These are phyloP conservation scores for Rhopalosiphum nymphaeae DNA, from an alignment of 2,888 invertebrate species.

Conservation along the genomic window DNA sequence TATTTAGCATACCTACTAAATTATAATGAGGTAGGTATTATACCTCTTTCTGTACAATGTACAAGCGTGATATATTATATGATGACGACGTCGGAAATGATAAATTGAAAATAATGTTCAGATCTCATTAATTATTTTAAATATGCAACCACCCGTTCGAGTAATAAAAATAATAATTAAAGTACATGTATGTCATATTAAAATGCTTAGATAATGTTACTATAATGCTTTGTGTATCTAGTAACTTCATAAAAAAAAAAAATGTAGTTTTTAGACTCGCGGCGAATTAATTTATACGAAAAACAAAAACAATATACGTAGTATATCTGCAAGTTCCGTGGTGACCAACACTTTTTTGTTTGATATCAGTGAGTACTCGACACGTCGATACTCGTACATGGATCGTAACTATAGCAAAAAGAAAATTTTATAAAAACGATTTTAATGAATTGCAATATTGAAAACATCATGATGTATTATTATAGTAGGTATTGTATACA, in stretches of 20 bases:
- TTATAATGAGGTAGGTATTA: background rate
- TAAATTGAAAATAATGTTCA: background rate
- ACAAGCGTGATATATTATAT: background rate
- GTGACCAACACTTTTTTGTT: background rate
- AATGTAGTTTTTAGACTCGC: background rate
- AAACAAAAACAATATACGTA: background rate
- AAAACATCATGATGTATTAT: background rate
- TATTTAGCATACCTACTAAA: background rate
- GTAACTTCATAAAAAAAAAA: background rate
- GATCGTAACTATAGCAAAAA: background rate
- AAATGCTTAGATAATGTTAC: background rate
- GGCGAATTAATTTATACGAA: background rate
- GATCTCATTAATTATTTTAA: slow-evolving; percentile 8
- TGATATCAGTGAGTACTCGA: background rate
- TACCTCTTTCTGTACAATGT: background rate
- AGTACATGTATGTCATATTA: background rate
- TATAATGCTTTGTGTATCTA: background rate
- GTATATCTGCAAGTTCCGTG: background rate
- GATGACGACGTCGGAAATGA: background rate
- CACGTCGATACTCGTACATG: background rate
- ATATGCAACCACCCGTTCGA: background rate
- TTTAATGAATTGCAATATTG: background rate
- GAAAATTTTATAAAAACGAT: background rate
- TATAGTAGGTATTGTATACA: background rate
- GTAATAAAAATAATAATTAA: background rate